Evolutionary conservation across 2,888 invertebrate species (phyloP).

Genomic region (Priocnemis perturbator): DNA sequence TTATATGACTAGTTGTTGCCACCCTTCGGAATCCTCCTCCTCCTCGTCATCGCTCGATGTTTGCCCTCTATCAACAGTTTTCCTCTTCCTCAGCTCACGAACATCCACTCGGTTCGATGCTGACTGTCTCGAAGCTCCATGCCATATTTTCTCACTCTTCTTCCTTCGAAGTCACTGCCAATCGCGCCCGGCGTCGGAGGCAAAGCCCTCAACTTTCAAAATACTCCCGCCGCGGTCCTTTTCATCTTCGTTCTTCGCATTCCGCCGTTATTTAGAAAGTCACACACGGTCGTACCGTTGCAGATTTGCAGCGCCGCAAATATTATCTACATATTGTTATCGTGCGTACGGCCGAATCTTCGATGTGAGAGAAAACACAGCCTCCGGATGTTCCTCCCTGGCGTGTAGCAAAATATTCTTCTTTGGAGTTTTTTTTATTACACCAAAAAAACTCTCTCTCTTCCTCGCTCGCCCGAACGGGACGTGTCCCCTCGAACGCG

Average conservation of each 20-base stretch:
- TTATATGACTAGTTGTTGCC: background rate
- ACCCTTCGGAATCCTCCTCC: background rate
- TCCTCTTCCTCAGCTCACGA: slow-evolving; percentile 7
- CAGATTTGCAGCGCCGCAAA: too few species aligned
- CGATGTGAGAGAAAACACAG: slow-evolving; percentile 14
- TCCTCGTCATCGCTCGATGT: background rate
- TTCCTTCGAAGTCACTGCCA: too few species aligned
- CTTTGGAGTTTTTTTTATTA: slow-evolving; percentile 15
- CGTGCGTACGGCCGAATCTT: slow-evolving; percentile 2
- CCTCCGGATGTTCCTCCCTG: slow-evolving; percentile 30
- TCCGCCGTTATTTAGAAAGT: too few species aligned
- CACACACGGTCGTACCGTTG: background rate
- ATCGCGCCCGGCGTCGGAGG: too few species aligned
- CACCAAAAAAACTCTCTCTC: slow-evolving; percentile 8
- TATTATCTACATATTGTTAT: background rate
- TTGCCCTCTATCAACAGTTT: background rate
- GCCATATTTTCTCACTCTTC: too few species aligned
- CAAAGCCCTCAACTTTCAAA: too few species aligned
- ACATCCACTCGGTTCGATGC: background rate
- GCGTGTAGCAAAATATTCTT: slow-evolving; percentile 61
- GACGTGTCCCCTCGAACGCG: slow-evolving; percentile 5
- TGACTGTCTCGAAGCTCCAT: background rate
- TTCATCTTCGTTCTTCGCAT: background rate
- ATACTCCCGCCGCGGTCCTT: background rate
- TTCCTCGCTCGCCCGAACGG: slow-evolving; percentile 16